Conservation (phyloP, 2,113 vertebrate genomes). For the human (Homo sapiens) region GRCh38 chr2:60795001-60795500, state of each 20-base stretch:
- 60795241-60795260: not conserved
- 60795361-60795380: not conserved
- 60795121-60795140: not conserved
- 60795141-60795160: not conserved
- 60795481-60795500: conserved; percentile 10
- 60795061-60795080: not conserved
- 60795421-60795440: not conserved
- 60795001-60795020: conserved; percentile 92
- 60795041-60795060: not conserved
- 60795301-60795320: not conserved
- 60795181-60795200: not conserved
- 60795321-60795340: not conserved
- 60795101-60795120: not conserved
- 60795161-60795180: not conserved
- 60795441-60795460: conserved; percentile 29
- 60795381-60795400: not conserved
- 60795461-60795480: not conserved
- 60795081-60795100: conserved; percentile 19
- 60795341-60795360: not conserved
- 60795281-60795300: conserved; percentile 22
- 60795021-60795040: conserved; percentile 80
- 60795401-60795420: conserved; percentile 41
- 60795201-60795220: not conserved
- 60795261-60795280: not conserved
- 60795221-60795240: not conserved